These are phyloP conservation scores for Otus scops DNA, from an alignment of 2,797 vertebrate species.

Conservation along the genomic window DNA sequence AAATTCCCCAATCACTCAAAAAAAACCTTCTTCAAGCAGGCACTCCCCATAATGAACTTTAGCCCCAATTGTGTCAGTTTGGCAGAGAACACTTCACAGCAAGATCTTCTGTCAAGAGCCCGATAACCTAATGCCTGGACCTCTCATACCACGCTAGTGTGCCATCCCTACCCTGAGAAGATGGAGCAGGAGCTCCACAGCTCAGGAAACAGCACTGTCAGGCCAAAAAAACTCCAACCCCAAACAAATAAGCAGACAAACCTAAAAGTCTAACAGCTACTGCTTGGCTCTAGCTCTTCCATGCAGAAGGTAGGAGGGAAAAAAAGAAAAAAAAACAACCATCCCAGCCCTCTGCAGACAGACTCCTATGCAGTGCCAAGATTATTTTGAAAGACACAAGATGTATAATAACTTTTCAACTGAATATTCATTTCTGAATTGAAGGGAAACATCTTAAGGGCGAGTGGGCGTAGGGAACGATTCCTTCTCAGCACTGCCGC, in stretches of 20 bases:
- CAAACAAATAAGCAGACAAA: background rate
- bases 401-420: constrained; percentile 32
- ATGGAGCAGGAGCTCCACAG: background rate
- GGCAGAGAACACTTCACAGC: background rate
- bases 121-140: fast-evolving
- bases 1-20: background rate
- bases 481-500: background rate
- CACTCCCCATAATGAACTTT: background rate
- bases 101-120: background rate
- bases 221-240: background rate
- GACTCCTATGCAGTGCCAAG: constrained; percentile 23
- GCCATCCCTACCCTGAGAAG: background rate
- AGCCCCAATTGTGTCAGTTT: background rate
- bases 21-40: background rate
- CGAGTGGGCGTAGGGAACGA: constrained; percentile 24
- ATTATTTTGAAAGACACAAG: constrained; percentile 48
- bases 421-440: constrained; percentile 59
- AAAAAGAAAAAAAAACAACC: background rate
- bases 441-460: constrained; percentile 54
- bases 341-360: constrained; percentile 19
- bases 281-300: background rate
- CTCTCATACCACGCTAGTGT: fast-evolving
- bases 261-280: constrained; percentile 18
- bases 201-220: background rate
- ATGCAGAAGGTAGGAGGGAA: background rate